phyloP scores from a whole-genome alignment of 2,113 vertebrate genomes.

The Mohoua ochrocephala region DNA sequence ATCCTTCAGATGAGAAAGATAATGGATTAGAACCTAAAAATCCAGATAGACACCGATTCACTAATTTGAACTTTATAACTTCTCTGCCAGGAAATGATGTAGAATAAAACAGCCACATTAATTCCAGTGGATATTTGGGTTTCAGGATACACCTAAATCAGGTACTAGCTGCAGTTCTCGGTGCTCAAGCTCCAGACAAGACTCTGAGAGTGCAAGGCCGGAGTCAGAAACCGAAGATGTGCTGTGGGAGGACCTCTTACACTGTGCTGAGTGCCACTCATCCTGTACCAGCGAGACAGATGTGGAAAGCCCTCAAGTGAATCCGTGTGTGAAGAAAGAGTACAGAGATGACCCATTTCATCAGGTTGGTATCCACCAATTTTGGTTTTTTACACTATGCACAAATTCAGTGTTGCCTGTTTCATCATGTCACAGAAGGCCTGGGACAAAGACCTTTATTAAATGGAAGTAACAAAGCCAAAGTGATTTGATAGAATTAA shows the following conservation, averaged over 20 bases:
- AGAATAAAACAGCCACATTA: neutral
- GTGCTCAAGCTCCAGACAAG: slow-evolving; percentile 91
- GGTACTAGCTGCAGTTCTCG: slow-evolving; percentile 94
- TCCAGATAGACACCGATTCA: accelerated
- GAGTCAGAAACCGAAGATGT: slow-evolving; percentile 97
- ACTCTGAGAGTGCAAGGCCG: slow-evolving; percentile 91
- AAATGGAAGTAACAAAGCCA: neutral
- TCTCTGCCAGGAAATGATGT: neutral
- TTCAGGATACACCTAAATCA: slow-evolving; percentile 88
- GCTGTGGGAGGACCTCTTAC: slow-evolving; percentile 95
- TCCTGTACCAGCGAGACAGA: slow-evolving; percentile 95
- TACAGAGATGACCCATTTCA: slow-evolving; percentile 97
- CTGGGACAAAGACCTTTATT: neutral
- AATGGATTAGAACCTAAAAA: neutral
- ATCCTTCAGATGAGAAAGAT: neutral
- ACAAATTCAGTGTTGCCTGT: neutral
- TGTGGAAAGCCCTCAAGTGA: slow-evolving; percentile 83
- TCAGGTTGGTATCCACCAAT: slow-evolving; percentile 76
- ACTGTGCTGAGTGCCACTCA: slow-evolving; percentile 92
- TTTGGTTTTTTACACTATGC: neutral
- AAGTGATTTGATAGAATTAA: neutral
- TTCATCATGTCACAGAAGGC: neutral
- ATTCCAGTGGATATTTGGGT: slow-evolving; percentile 47
- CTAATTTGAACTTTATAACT: neutral
- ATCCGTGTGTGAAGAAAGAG: slow-evolving; percentile 86